Conservation (phyloP, 2,797 vertebrate genomes). For the Poecilia wingei region DNA sequence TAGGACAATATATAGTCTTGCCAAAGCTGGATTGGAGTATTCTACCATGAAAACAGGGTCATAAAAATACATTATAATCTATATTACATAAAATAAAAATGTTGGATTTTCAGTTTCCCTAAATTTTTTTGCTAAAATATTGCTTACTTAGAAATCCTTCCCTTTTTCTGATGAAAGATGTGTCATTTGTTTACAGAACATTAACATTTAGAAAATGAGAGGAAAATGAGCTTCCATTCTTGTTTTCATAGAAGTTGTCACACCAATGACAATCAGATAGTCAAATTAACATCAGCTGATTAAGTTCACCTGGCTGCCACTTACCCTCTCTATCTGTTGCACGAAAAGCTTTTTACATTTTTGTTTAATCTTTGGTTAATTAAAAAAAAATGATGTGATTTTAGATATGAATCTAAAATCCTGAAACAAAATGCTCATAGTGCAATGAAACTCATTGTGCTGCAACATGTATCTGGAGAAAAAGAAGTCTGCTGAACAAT, state of each 20-base stretch:
- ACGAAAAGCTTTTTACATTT: background rate
- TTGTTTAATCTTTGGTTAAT: background rate
- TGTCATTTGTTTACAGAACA: too few relatives aligned
- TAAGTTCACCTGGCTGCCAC: background rate
- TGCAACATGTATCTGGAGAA: background rate
- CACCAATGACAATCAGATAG: background rate
- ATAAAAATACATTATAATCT: background rate
- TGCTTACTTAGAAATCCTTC: too few relatives aligned
- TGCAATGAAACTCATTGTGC: background rate
- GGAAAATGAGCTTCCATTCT: background rate
- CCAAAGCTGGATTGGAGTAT: background rate
- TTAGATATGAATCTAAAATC: background rate
- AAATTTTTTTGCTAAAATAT: too few relatives aligned
- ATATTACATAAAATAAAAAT: background rate
- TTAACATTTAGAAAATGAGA: too few relatives aligned
- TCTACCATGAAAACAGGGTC: background rate
- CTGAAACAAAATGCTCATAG: background rate
- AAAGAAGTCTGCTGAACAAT: background rate
- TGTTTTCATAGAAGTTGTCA: background rate
- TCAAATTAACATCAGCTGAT: background rate
- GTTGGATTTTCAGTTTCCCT: too few relatives aligned
- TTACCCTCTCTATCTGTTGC: background rate
- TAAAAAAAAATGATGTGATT: background rate
- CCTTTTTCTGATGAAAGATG: too few relatives aligned
- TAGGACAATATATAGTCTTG: background rate